Conservation (phyloP, 2,797 vertebrate species). For the Onychomys torridus region DNA sequence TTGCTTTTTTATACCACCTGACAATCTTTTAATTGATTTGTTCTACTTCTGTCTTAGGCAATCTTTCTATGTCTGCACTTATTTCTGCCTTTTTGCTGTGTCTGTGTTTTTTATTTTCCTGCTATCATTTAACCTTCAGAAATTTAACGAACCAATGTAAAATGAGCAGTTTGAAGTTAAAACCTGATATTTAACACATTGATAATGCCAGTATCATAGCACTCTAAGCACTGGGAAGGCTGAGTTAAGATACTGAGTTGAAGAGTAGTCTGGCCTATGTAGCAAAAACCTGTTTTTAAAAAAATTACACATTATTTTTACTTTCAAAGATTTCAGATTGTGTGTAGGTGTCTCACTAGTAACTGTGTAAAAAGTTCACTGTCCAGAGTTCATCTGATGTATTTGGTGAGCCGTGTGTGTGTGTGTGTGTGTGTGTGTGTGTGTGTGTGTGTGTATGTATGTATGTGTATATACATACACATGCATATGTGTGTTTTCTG, state of each 20-base stretch:
- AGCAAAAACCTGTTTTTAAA: not conserved
- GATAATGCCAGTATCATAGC: not conserved
- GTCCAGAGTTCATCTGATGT: slow-evolving; percentile 17
- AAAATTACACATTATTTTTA: not conserved
- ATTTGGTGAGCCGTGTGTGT: not conserved
- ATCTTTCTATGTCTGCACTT: not conserved
- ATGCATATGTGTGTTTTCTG: not conserved
- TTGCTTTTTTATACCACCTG: not conserved
- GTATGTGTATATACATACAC: too few relatives aligned
- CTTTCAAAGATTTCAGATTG: slow-evolving; percentile 17
- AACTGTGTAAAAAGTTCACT: not conserved
- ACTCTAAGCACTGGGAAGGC: not conserved
- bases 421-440: too few relatives aligned
- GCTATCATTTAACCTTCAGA: not conserved
- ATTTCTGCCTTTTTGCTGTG: not conserved
- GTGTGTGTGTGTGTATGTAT: too few relatives aligned
- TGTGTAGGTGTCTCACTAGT: not conserved
- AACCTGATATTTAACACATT: not conserved
- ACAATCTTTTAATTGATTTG: not conserved
- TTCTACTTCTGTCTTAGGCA: not conserved
- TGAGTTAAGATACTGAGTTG: not conserved
- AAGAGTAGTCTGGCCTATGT: not conserved
- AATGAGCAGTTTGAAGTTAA: slow-evolving; percentile 38
- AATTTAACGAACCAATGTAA: slow-evolving; percentile 52
- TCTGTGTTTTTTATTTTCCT: not conserved